These are phyloP conservation scores for Syngnathoides biaculeatus DNA, from an alignment of 2,113 vertebrate species.

Conservation along the genomic window DNA sequence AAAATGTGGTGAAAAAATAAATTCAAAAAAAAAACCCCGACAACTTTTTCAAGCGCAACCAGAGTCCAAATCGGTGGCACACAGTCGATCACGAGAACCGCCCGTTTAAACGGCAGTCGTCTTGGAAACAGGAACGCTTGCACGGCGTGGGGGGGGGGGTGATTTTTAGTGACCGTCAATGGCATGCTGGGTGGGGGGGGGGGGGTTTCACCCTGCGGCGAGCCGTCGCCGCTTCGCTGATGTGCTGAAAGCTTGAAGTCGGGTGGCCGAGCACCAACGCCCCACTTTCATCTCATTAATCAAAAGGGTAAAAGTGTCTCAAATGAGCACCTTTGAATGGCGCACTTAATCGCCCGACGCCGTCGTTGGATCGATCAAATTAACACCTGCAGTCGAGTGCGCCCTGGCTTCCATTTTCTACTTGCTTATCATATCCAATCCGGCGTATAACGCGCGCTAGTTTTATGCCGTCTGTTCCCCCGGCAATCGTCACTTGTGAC, in stretches of 20 bases:
- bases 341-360: not conserved
- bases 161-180: slow-evolving; percentile 39
- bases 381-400: not conserved
- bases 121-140: slow-evolving; percentile 64
- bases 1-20: not conserved
- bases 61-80: slow-evolving; percentile 47
- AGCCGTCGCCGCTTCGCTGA: slow-evolving; percentile 23
- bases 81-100: slow-evolving; percentile 45
- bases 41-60: slow-evolving; percentile 30
- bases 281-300: slow-evolving; percentile 27
- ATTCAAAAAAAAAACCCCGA: slow-evolving; percentile 20
- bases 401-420: not conserved
- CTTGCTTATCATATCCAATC: slow-evolving; percentile 4
- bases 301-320: slow-evolving; percentile 14
- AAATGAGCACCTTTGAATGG: slow-evolving; percentile 1
- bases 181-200: slow-evolving; percentile 15
- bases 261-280: slow-evolving; percentile 24
- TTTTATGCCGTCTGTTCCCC: slow-evolving; percentile 15
- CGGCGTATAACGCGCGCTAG: slow-evolving; percentile 10
- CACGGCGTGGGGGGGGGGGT: slow-evolving; percentile 45
- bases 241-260: slow-evolving; percentile 35
- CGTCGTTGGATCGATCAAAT: slow-evolving; percentile 1
- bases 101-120: slow-evolving; percentile 63
- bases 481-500: slow-evolving; percentile 21
- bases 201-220: slow-evolving; percentile 45